Evolutionary conservation across 1,140 invertebrate genomes (phyloP).

Genomic region (Harlomillsia oculata): DNA sequence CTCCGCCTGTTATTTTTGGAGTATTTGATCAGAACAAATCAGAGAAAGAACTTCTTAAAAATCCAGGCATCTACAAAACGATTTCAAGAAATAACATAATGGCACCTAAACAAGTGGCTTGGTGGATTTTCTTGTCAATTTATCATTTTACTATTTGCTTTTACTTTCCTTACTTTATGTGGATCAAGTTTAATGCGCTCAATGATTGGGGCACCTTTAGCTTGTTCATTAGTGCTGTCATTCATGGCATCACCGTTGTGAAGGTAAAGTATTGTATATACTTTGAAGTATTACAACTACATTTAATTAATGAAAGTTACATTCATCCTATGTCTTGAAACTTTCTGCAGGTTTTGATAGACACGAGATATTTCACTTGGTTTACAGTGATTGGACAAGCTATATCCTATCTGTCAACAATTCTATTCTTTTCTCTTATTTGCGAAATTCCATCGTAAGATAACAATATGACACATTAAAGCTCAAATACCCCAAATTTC

Average conservation of each 20-base stretch:
- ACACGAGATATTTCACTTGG: slow-evolving; percentile 54
- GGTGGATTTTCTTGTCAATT: slow-evolving; percentile 50
- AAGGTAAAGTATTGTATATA: slow-evolving; percentile 44
- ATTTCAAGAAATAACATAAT: slow-evolving; percentile 58
- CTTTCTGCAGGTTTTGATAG: slow-evolving; percentile 49
- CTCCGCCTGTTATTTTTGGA: slow-evolving; percentile 59
- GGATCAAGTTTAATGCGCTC: slow-evolving; percentile 39
- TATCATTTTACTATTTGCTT: slow-evolving; percentile 50
- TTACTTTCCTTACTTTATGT: slow-evolving; percentile 44
- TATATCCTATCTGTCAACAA: slow-evolving; percentile 51
- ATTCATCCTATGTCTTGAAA: background rate
- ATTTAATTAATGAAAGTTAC: background rate
- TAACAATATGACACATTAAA: background rate
- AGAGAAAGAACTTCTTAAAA: slow-evolving; percentile 49
- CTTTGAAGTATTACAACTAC: slow-evolving; percentile 13
- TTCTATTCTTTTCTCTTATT: slow-evolving; percentile 49
- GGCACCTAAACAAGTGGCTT: slow-evolving; percentile 49
- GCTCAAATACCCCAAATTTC: background rate
- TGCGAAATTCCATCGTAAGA: slow-evolving; percentile 52
- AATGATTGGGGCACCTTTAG: slow-evolving; percentile 44
- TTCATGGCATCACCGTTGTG: slow-evolving; percentile 45
- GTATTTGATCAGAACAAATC: slow-evolving; percentile 60
- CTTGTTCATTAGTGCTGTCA: slow-evolving; percentile 43
- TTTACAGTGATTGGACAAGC: slow-evolving; percentile 49
- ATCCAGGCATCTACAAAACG: slow-evolving; percentile 57